phyloP scores from a whole-genome alignment of 2,888 invertebrate species.

The Drosophila meridionalis region DNA sequence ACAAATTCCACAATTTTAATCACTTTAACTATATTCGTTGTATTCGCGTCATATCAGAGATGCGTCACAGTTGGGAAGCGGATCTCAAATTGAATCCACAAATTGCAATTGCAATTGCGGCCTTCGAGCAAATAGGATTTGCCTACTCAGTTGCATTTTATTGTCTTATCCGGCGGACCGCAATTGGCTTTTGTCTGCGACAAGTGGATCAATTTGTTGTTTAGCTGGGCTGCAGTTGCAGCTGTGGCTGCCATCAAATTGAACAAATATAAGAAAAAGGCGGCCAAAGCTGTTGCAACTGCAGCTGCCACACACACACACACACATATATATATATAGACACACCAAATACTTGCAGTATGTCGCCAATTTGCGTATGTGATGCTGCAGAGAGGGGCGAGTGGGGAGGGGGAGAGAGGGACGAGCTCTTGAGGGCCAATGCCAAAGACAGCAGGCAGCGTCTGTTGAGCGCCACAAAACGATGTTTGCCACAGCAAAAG shows the following conservation, averaged over 20 bases:
- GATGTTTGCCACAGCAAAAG: constrained; percentile 43
- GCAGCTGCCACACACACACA: constrained; percentile 28
- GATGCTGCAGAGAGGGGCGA: constrained; percentile 2
- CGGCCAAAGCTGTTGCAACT: constrained; percentile 6
- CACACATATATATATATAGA: background rate
- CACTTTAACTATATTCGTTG: background rate
- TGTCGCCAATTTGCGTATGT: constrained; percentile 63
- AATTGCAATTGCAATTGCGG: constrained; percentile 10
- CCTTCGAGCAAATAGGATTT: constrained; percentile 19
- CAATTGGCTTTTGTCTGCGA: constrained; percentile 38
- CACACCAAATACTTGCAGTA: constrained; percentile 26
- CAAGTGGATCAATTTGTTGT: constrained; percentile 71
- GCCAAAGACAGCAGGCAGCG: constrained; percentile 38
- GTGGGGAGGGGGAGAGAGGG: background rate
- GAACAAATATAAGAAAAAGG: constrained; percentile 4
- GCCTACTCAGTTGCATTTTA: constrained; percentile 34
- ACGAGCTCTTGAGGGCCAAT: constrained; percentile 23
- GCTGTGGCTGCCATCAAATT: constrained; percentile 28
- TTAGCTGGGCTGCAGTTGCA: constrained; percentile 21
- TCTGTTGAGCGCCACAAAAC: constrained; percentile 31
- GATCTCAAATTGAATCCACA: constrained; percentile 1
- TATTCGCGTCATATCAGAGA: too few relatives aligned
- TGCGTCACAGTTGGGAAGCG: background rate
- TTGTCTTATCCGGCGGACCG: constrained; percentile 9
- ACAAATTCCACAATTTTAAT: background rate